phyloP scores from a whole-genome alignment of 92 coral and sea anemone genomes.

The Micromussa lordhowensis region DNA sequence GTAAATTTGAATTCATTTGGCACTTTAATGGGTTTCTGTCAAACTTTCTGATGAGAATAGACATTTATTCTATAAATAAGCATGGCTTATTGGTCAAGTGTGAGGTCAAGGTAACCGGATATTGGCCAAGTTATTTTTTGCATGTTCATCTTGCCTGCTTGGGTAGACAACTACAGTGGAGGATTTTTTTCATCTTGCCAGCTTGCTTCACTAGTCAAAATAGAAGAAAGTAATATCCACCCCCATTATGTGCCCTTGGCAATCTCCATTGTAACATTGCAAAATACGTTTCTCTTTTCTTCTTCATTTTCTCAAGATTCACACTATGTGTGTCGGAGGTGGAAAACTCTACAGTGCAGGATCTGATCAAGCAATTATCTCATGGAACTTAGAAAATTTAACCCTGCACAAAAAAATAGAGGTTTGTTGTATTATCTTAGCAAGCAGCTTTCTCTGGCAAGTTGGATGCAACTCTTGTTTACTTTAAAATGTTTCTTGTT shows the following conservation, averaged over 20 bases:
- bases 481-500: background rate
- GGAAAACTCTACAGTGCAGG: constrained; percentile 96
- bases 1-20: too few species aligned
- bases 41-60: too few species aligned
- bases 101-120: too few species aligned
- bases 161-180: too few species aligned
- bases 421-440: constrained; percentile 35
- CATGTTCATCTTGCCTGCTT: too few species aligned
- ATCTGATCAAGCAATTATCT: constrained; percentile 89
- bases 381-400: constrained; percentile 92
- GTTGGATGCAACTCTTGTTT: background rate
- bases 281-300: background rate
- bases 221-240: too few species aligned
- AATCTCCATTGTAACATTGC: background rate
- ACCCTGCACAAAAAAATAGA: constrained; percentile 84
- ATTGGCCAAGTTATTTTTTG: too few species aligned
- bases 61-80: too few species aligned
- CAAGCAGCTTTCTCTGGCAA: background rate
- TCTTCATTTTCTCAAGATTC: constrained; percentile 68
- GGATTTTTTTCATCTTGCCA: too few species aligned
- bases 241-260: background rate
- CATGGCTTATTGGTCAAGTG: too few species aligned
- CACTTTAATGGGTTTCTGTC: too few species aligned
- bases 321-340: constrained; percentile 92
- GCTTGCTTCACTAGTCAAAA: too few species aligned